Evolutionary conservation across 2,113 vertebrate genomes (phyloP).

Genomic region (Hippocampus guttulatus): DNA sequence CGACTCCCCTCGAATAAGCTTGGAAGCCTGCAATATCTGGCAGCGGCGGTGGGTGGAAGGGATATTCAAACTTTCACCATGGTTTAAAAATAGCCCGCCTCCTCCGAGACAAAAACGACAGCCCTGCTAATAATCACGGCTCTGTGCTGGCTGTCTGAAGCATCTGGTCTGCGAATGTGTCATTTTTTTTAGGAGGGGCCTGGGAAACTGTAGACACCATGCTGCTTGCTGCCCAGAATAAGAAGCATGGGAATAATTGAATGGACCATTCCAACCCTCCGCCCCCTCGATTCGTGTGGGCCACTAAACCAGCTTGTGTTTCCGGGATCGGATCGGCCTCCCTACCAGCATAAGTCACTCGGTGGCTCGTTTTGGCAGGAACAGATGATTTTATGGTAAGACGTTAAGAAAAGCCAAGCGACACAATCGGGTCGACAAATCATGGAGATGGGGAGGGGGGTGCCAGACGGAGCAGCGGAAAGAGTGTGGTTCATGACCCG

Average conservation of each 20-base stretch:
- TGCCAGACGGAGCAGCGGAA: background rate
- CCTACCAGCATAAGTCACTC: conserved; percentile 55
- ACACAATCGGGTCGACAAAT: conserved; percentile 49
- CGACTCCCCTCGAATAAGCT: conserved; percentile 24
- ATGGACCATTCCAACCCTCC: conserved; percentile 44
- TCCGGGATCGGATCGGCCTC: conserved; percentile 37
- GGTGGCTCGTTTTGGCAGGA: conserved; percentile 48
- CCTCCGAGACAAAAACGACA: conserved; percentile 44
- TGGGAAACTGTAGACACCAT: conserved; percentile 70
- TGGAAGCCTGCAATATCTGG: conserved; percentile 43
- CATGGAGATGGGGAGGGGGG: conserved; percentile 16
- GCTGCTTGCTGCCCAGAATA: conserved; percentile 64
- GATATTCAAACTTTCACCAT: conserved; percentile 62
- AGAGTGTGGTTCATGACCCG: conserved; percentile 17
- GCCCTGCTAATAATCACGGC: conserved; percentile 74
- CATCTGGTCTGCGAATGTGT: conserved; percentile 70
- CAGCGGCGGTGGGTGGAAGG: conserved; percentile 45
- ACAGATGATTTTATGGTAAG: conserved; percentile 57
- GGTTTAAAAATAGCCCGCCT: conserved; percentile 66
- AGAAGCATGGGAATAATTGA: conserved; percentile 66
- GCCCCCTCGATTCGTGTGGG: conserved; percentile 51
- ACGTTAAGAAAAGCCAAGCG: conserved; percentile 45
- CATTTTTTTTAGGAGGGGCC: conserved; percentile 71
- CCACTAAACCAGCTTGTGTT: conserved; percentile 51
- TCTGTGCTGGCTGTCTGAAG: conserved; percentile 59